These are phyloP conservation scores for Hippocampus barbouri DNA, from an alignment of 2,113 vertebrate genomes.

Conservation along the genomic window DNA sequence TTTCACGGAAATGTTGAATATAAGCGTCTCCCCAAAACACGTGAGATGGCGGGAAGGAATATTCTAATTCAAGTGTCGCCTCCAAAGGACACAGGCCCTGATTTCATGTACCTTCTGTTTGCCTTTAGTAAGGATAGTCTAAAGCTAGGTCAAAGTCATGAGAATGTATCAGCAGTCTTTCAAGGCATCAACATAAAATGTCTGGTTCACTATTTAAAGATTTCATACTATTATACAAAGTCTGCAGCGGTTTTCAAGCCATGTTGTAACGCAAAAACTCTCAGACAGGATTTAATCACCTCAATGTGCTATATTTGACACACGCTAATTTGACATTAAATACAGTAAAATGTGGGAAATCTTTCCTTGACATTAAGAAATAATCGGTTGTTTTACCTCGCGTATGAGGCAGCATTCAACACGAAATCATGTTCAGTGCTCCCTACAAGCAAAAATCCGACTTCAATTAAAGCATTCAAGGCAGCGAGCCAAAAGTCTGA, in stretches of 20 bases:
- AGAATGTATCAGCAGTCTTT: background rate
- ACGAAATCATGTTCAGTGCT: background rate
- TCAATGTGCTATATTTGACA: background rate
- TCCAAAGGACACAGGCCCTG: background rate
- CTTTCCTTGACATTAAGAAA: background rate
- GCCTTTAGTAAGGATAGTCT: no score
- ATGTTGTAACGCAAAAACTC: background rate
- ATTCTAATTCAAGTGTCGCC: background rate
- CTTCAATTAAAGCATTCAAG: constrained; percentile 14
- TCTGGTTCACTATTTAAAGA: background rate
- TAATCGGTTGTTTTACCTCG: background rate
- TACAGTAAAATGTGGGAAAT: background rate
- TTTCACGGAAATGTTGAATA: no score
- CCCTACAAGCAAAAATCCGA: background rate
- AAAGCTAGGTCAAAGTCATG: background rate
- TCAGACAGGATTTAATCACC: background rate
- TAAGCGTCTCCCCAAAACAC: no score
- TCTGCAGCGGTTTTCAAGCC: background rate
- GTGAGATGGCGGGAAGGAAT: no score
- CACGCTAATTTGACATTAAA: background rate
- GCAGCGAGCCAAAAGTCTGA: constrained; percentile 30
- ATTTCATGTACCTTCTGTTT: background rate
- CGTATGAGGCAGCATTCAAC: background rate
- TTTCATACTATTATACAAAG: background rate
- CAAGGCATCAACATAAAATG: background rate